Conservation (phyloP, 23 tunicate species). For the Oikopleura vanhoeffeni region DNA sequence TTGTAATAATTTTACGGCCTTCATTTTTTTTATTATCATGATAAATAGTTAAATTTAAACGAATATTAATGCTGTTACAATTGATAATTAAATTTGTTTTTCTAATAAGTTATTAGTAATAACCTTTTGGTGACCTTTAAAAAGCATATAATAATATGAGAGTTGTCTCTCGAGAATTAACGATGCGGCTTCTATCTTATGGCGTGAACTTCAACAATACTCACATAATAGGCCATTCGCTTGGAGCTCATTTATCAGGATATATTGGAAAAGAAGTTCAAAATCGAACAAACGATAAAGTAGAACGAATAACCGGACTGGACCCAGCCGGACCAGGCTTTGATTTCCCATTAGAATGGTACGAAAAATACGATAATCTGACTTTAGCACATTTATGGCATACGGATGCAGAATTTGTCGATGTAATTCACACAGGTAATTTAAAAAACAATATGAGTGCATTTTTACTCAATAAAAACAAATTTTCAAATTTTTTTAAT, state of each 20-base stretch:
- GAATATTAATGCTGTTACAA: too few relatives aligned
- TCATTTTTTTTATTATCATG: too few relatives aligned
- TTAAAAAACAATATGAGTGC: too few relatives aligned
- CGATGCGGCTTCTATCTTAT: neutral
- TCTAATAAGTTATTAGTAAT: too few relatives aligned
- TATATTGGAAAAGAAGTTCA: constrained; percentile 6
- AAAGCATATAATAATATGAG: neutral
- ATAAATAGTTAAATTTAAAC: too few relatives aligned
- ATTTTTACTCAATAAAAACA: too few relatives aligned
- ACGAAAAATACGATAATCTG: neutral
- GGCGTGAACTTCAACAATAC: neutral
- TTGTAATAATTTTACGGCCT: too few relatives aligned
- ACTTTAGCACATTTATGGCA: neutral
- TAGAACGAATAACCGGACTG: neutral
- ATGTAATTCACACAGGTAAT: constrained; percentile 10
- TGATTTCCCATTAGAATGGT: neutral
- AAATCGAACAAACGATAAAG: neutral
- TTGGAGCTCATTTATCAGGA: constrained; percentile 3
- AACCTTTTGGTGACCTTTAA: too few relatives aligned
- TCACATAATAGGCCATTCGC: neutral
- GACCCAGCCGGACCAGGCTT: constrained; percentile 14
- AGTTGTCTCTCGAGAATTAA: neutral
- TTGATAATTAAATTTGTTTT: too few relatives aligned
- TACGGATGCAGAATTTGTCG: constrained; percentile 3
- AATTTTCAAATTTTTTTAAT: too few relatives aligned